A percentile compares a stretch with the other conserved stretches of the same genome.
These are phyloP conservation scores for Hydrozoanthus tunicans DNA, from an alignment of 64 coral and sea anemone species.

Conservation along the genomic window DNA sequence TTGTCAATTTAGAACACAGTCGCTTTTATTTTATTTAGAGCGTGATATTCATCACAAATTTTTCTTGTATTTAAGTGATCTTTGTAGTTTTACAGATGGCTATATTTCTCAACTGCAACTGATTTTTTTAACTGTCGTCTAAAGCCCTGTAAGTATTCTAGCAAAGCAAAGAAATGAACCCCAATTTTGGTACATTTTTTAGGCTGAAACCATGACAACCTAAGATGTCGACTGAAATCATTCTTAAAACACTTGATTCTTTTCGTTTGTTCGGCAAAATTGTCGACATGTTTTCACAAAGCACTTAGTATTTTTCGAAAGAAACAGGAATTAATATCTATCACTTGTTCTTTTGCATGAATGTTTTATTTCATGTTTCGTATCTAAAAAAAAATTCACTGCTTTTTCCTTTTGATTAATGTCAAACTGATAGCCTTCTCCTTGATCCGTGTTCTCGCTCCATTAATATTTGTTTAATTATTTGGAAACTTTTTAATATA, in stretches of 20 bases:
- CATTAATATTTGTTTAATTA: background rate
- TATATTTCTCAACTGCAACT: background rate
- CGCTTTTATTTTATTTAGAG: background rate
- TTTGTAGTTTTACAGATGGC: background rate
- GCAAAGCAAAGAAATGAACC: too few species aligned
- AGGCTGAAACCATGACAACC: background rate
- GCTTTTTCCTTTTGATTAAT: too few species aligned
- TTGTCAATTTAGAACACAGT: background rate
- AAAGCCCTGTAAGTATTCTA: background rate
- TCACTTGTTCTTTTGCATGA: too few species aligned
- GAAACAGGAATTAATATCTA: too few species aligned
- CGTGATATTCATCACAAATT: background rate
- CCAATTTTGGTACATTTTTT: background rate
- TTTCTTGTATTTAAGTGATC: background rate
- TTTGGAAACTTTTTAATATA: background rate
- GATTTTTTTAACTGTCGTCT: background rate
- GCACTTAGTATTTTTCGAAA: too few species aligned
- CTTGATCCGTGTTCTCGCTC: background rate
- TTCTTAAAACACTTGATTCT: too few species aligned
- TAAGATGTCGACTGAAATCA: background rate
- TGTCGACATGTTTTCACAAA: too few species aligned
- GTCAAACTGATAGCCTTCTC: background rate
- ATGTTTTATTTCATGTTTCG: too few species aligned
- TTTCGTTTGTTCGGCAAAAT: too few species aligned
- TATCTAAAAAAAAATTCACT: too few species aligned